These are phyloP conservation scores for Abramis brama DNA, from an alignment of 2,113 vertebrate species.

Conservation along the genomic window DNA sequence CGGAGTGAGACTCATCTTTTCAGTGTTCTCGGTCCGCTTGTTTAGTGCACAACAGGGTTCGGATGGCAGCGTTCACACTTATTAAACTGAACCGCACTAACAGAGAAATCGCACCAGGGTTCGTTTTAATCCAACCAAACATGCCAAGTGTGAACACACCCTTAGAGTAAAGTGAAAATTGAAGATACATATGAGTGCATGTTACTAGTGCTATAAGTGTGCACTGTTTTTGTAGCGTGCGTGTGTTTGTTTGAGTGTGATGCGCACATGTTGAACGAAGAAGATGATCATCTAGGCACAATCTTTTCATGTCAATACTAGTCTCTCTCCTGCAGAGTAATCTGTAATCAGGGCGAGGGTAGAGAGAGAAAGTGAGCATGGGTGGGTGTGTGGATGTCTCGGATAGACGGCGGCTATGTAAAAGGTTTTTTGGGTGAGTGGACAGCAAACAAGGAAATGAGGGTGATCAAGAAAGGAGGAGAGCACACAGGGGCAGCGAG, in stretches of 20 bases:
- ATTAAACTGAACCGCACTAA: no score
- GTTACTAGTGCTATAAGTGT: not conserved
- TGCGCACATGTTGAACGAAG: not conserved
- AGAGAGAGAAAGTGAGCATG: not conserved
- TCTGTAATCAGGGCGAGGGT: slow-evolving; percentile 45
- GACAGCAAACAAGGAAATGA: slow-evolving; percentile 9
- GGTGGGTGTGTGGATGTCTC: slow-evolving; percentile 42
- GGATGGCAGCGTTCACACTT: no score
- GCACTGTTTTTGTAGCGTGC: slow-evolving; percentile 1
- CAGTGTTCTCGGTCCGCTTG: no score
- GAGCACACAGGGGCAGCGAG: not conserved
- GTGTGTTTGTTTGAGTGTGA: slow-evolving; percentile 41
- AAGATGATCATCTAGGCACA: slow-evolving; percentile 41
- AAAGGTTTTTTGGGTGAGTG: slow-evolving; percentile 37
- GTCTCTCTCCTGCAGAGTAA: slow-evolving; percentile 34
- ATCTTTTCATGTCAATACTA: slow-evolving; percentile 39
- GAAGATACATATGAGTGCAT: not conserved
- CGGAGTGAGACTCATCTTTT: no score
- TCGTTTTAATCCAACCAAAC: no score
- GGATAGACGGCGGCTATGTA: slow-evolving; percentile 8
- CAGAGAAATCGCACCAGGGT: no score
- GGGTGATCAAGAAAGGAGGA: not conserved
- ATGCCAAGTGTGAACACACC: no score
- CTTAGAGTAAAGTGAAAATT: not conserved
- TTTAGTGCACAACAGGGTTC: no score